Percentiles rank a stretch among this genome's conserved stretches.
Evolutionary conservation across 2,888 invertebrate species (phyloP).

Genomic region (Clusia tigrina): DNA sequence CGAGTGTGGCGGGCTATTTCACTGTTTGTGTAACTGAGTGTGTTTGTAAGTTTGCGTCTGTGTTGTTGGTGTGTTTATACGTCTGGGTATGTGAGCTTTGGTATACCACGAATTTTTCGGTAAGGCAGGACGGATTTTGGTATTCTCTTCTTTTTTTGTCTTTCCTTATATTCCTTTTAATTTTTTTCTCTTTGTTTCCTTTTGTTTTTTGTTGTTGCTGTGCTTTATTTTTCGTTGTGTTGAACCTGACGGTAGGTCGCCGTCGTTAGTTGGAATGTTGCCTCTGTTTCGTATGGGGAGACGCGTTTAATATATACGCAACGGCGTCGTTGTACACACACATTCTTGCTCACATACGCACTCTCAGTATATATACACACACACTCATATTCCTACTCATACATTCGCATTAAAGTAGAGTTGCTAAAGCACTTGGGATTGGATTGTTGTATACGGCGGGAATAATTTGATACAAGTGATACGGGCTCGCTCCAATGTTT

Average conservation of each 20-base stretch:
- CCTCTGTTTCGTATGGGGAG: background rate
- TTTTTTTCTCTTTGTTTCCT: background rate
- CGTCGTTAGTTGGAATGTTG: slow-evolving; percentile 12
- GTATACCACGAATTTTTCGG: slow-evolving; percentile 14
- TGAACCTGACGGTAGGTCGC: slow-evolving; percentile 24
- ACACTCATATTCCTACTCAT: background rate
- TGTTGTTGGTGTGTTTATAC: slow-evolving; percentile 6
- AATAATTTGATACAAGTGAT: background rate
- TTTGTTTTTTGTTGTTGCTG: background rate
- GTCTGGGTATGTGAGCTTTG: slow-evolving; percentile 11
- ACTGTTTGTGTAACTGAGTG: slow-evolving; percentile 7
- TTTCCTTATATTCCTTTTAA: background rate
- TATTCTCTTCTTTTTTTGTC: too few relatives aligned
- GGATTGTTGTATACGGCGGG: background rate
- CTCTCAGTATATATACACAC: too few relatives aligned
- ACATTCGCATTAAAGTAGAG: background rate
- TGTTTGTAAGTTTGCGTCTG: slow-evolving; percentile 7
- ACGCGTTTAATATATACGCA: background rate
- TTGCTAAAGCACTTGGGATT: background rate
- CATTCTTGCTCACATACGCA: background rate
- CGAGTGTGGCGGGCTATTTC: background rate
- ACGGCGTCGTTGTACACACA: background rate
- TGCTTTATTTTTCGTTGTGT: background rate
- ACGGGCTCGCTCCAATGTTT: background rate
- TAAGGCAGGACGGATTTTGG: slow-evolving; percentile 22